A percentile compares a stretch with the other conserved stretches of the same genome.
Evolutionary conservation across 1,140 invertebrate genomes (phyloP).

Genomic region (Zaprionus kolodkinae): DNA sequence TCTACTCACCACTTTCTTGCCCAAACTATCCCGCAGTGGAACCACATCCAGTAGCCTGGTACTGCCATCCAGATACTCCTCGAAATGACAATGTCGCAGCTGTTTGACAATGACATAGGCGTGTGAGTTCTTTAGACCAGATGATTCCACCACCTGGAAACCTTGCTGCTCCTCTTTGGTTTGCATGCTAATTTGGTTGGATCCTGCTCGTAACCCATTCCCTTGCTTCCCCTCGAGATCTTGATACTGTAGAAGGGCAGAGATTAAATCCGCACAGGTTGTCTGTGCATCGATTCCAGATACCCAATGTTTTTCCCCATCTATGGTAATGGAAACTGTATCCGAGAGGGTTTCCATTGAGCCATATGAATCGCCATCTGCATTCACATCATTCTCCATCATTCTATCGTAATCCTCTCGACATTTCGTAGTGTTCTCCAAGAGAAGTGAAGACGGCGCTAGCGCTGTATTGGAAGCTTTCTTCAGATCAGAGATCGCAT

Average conservation of each 20-base stretch:
- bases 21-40: conserved; percentile 59
- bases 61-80: conserved; percentile 75
- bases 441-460: not conserved
- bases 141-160: not conserved
- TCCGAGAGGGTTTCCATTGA: conserved; percentile 77
- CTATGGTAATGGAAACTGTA: conserved; percentile 91
- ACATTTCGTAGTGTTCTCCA: conserved; percentile 7
- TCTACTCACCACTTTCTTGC: conserved; percentile 49
- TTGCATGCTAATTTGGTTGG: conserved; percentile 36
- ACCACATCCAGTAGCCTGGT: conserved; percentile 65
- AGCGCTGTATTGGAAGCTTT: conserved; percentile 18
- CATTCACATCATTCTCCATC: conserved; percentile 27
- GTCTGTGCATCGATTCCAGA: conserved; percentile 90
- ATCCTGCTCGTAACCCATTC: not conserved
- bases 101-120: conserved; percentile 78
- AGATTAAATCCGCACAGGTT: conserved; percentile 91
- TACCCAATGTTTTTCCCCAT: conserved; percentile 91
- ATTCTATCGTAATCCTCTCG: not conserved
- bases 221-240: conserved; percentile 20
- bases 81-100: conserved; percentile 58
- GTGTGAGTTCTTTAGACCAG: conserved; percentile 28
- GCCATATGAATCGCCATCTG: conserved; percentile 84
- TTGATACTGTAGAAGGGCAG: conserved; percentile 86
- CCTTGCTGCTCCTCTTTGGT: conserved; percentile 51
- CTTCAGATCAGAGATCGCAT: conserved; percentile 10